Base-by-base conservation (phyloP, 2,888 invertebrate species). In the Micoletzkya japonica region DNA sequence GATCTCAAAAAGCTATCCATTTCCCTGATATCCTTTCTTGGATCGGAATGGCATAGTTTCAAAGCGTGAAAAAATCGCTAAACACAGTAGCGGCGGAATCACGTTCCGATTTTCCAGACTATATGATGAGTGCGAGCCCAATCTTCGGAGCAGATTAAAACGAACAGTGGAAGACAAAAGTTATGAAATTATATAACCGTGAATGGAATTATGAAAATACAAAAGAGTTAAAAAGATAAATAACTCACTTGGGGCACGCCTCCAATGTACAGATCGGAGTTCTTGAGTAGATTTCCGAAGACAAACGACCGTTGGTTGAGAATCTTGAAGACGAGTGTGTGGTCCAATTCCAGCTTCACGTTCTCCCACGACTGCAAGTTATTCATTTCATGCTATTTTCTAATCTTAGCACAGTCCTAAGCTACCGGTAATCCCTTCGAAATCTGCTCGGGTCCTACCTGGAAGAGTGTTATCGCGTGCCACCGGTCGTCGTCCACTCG, bases 211-310 rank as follows among this genome's bases (percentile, higher is more conserved):
- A n/a, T n/a, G 59, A 34, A 59, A 6, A 6, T 59, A 1, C 14
- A 36, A 36, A 58, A 30, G 24, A n/a, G 24, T n/a, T 32, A 30
- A 58, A 30, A 58, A 17, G 3, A 32, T 32, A 14, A 36, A 10
- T 44, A 30, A 52, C 64, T 36, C 36, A 78, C 77, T 32, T 91
- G 90, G 75, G 95, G 95, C 90, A 96, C 91, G 36, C 96, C 96
- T n/a, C 96, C 96, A 76, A 96, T 91, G 88, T 93, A 96, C 72
- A 96, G 93, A 87, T 93, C 93, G 37, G 94, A 93, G 87, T 94
- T 94, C 75, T 92, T 91, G 74, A 90, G 90, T 85, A 92, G 90
- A 85, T 92, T 91, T 37, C 94, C 94, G 87, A 94, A 94, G 82
- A 80, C 90, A 86, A 92, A 93, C 87, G 94, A 93, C 84, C 92